Evolutionary conservation across 2,113 vertebrate genomes (phyloP), one percentile per base, ranked within the genome.

Genomic region (Neogobius melanostomus): DNA sequence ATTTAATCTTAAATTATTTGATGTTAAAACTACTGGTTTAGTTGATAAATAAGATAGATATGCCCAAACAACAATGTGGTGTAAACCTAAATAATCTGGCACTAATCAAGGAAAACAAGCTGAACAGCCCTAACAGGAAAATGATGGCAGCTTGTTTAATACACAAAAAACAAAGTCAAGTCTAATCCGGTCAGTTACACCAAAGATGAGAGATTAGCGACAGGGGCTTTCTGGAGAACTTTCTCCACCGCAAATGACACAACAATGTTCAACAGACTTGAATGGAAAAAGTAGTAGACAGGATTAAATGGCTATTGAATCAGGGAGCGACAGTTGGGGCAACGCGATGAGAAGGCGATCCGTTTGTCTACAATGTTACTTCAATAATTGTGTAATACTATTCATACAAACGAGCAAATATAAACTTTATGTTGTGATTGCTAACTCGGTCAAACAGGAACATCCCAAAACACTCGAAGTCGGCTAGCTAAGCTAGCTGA

Each of bases 251-350:
- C 66, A 36, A 15, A 61, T 71, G 44, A 45, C 51, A 64, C 56
- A 42, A 54, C 80, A 72, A 82, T 79, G 79, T 79, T 84, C 75
- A 72, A n/a, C 72, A 50, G 15, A 77, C 67, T 77, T 86, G 74
- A 80, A 72, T 88, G 88, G 89, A 90, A 88, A 89, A 89, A 85
- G 48, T 74, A 81, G 80, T 28, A 56, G 53, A 17, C 53, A 21
- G 53, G 17, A 16, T 67, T 71, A 59, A 21, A 45, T 49, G 43
- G 75, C 79, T 81, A 63, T 81, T 66, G 62, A 85, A 61, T 80
- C 81, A 82, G 77, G 74, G 44, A 75, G 56, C 75, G 57, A 44
- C 75, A 44, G 54, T 42, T 64, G 59, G 59, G 17, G 21, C 48
- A 48, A 36, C 14, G 56, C 46, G 71, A 2, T 59, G 48, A 68